Percentiles rank a stretch among this genome's conserved stretches.
Evolutionary conservation across 2,888 invertebrate species (phyloP).

Genomic region (Troides helena): DNA sequence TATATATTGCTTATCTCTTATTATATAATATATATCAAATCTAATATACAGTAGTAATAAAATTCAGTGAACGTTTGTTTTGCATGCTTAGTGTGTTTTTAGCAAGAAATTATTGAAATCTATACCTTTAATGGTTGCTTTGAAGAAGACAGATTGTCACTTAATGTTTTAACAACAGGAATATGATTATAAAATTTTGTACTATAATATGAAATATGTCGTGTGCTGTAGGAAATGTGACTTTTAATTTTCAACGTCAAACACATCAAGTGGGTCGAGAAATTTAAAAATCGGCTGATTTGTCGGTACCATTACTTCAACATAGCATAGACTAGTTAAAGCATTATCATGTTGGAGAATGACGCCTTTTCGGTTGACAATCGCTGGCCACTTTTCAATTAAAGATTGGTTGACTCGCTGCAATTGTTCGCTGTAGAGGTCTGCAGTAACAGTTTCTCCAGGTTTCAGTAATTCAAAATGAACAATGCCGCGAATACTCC

Average conservation of each 20-base stretch:
- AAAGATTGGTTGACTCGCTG: too few species aligned
- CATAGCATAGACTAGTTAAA: too few species aligned
- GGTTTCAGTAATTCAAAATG: too few species aligned
- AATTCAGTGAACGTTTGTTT: background rate
- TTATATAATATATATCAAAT: background rate
- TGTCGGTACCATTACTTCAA: too few species aligned
- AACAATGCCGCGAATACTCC: too few species aligned
- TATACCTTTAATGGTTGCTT: background rate
- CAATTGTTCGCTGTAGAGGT: too few species aligned
- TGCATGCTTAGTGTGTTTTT: background rate
- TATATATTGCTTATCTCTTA: too few species aligned
- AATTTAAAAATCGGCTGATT: background rate
- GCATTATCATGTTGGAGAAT: too few species aligned
- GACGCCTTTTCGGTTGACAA: too few species aligned
- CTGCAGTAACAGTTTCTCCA: too few species aligned
- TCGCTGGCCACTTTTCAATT: too few species aligned
- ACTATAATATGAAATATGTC: background rate
- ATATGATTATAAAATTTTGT: background rate
- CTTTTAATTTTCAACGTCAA: background rate
- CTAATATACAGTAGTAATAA: background rate
- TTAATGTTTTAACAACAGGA: background rate
- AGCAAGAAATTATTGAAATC: background rate
- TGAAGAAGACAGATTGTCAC: background rate
- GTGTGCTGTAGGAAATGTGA: background rate
- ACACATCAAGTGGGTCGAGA: conserved; percentile 1